These are phyloP conservation scores for Helobdella robusta DNA, from an alignment of 2,888 invertebrate species.

Conservation along the genomic window DNA sequence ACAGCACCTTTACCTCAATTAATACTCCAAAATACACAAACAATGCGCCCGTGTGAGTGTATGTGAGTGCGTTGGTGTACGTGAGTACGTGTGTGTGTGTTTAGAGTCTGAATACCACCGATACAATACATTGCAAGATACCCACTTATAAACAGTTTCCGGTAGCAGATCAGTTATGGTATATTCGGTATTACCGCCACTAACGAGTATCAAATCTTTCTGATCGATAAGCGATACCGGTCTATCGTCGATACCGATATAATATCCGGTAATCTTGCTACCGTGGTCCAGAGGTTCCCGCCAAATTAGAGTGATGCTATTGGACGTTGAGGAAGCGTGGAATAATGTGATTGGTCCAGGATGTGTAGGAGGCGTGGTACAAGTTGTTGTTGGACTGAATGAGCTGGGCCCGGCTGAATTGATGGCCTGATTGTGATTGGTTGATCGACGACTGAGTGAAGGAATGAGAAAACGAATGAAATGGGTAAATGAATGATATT, in stretches of 20 bases:
- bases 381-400: constrained; percentile 61
- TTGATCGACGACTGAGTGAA: no score
- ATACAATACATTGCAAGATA: no score
- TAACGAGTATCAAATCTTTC: no score
- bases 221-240: constrained; percentile 33
- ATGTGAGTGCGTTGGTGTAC: no score
- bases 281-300: constrained; percentile 66
- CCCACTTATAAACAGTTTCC: constrained; percentile 64
- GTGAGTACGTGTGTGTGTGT: no score
- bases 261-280: constrained; percentile 65
- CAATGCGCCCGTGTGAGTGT: no score
- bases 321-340: constrained; percentile 57
- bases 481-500: no score
- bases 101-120: no score
- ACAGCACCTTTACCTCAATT: no score
- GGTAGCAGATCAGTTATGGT: constrained; percentile 63
- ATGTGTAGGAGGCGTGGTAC: constrained; percentile 69
- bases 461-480: no score
- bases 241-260: constrained; percentile 58
- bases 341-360: constrained; percentile 59
- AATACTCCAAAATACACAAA: no score
- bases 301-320: constrained; percentile 60
- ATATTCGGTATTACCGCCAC: constrained; percentile 48
- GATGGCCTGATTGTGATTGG: constrained; percentile 56
- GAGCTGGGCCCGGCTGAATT: constrained; percentile 72